Base-by-base conservation (phyloP, 2,113 vertebrate genomes). In the Ammospiza nelsoni region DNA sequence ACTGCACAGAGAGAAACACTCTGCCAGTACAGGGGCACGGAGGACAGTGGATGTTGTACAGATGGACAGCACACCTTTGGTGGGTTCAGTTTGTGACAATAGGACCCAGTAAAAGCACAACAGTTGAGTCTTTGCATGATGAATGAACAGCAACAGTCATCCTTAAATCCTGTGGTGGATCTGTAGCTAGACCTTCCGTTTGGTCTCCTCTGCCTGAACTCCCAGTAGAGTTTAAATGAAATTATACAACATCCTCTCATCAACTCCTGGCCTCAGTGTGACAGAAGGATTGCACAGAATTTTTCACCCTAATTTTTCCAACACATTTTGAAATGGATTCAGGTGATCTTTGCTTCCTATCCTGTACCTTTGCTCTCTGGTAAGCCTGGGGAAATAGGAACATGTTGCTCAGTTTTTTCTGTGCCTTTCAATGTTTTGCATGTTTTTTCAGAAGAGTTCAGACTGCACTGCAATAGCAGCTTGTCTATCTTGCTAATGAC, bases 1-100 rank as follows among this genome's bases (percentile, higher is more conserved):
- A 33, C 5, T 31, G 9, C 6, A 16, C 0, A 0, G 4, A 55
- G 51, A 63, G 35, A 25, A 65, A 35, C 4, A 1, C 29, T 23
- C 4, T 13, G 43, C 72, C 72, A 58, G 28, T 5, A 51, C 52
- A 39, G 37, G 23, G 10, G 5, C 33, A 25, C 0, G 0, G 61
- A 28, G 59, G 24, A n/a, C 46, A 61, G 39, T 1, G 9, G 14
- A 23, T 20, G 41, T 16, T 44, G 17, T 22, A 65, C 33, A 62
- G 46, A 57, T 23, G 5, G 1, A 65, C 22, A 54, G 54, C 1
- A 48, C 0, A 3, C 9, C 54, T 75, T 62, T 12, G 69, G 12
- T n/a, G 11, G 10, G 3, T 48, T 49, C 37, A 25, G 1, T 28
- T 48, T 41, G 8, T 58, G 54, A 75, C 61, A 77, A 75, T 0